A percentile compares a stretch with the other conserved stretches of the same genome.
Conservation (phyloP, 2,113 vertebrate species). For the Paracanthobrama guichenoti region DNA sequence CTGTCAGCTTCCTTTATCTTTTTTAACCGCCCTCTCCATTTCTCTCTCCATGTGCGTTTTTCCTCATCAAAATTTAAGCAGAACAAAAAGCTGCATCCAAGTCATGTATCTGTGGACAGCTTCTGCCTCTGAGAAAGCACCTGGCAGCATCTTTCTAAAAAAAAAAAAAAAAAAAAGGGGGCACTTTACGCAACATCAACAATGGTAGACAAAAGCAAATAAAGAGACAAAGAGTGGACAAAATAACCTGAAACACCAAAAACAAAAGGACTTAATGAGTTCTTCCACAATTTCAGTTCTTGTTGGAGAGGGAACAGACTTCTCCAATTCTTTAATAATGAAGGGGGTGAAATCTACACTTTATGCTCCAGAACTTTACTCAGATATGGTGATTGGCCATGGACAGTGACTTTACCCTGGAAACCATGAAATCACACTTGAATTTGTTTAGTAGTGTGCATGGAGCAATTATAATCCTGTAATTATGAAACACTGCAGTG, state of each 20-base stretch:
- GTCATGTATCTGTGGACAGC: slow-evolving; percentile 17
- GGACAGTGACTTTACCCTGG: background rate
- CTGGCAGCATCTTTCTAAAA: background rate
- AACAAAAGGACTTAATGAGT: background rate
- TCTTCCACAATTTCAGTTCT: background rate
- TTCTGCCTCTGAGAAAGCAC: slow-evolving; percentile 7
- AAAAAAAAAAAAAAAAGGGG: background rate
- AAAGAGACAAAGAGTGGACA: slow-evolving; percentile 3
- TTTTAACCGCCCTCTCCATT: slow-evolving; percentile 52
- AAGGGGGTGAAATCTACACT: background rate
- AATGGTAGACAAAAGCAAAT: slow-evolving; percentile 19
- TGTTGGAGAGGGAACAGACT: background rate
- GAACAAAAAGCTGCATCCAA: background rate
- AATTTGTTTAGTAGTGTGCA: slow-evolving; percentile 5
- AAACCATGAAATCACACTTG: background rate
- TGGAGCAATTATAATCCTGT: background rate
- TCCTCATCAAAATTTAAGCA: slow-evolving; percentile 53
- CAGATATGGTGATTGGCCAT: background rate
- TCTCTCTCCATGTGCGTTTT: slow-evolving; percentile 38
- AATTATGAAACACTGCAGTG: slow-evolving; percentile 6
- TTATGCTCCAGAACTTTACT: background rate
- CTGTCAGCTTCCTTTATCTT: slow-evolving; percentile 58
- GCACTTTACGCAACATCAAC: slow-evolving; percentile 33
- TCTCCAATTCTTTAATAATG: background rate
- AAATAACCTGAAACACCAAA: slow-evolving; percentile 22